Evolutionary conservation across 2,888 invertebrate genomes (phyloP), one percentile per base, ranked within the genome.

Genomic region (Parelbella ahira): DNA sequence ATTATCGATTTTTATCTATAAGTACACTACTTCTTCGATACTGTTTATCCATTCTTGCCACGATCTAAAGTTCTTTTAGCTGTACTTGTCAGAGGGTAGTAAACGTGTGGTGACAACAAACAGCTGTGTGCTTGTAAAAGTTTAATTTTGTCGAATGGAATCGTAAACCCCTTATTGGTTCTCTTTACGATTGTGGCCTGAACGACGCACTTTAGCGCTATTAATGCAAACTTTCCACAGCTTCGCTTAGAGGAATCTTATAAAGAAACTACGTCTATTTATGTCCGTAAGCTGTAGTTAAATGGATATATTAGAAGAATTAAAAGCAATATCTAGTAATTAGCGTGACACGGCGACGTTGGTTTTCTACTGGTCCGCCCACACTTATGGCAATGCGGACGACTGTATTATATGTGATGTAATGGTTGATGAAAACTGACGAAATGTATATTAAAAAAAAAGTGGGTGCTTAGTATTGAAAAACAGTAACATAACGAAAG

Each of bases 71-170:
- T 37, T 37, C 20, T 37, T 37, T 19, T 27, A 19, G 10, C 15
- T 0, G 8, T 12, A 27, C 6, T 8, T 8, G 18, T 23, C 27
- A 10, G n/a, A 7, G 29, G 12, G 36, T 23, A 20, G 44, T 37
- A 37, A 44, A 37, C 19, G 32, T 10, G 20, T 56, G 56, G 63
- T 64, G 72, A 72, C 66, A 63, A 62, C 63, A 54, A 69, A 66
- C 78, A 73, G 72, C 73, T 72, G 70, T 62, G 60, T 60, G 73
- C 76, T 70, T 75, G 70, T 77, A 75, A 81, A 80, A 81, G 72
- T 80, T 80, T 83, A 82, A 84, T 83, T 80, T 72, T 67, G 73
- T 69, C 71, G 72, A 80, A 78, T 75, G 68, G 63, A 76, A 79
- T 81, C 82, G 80, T 82, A 82, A 83, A 81, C 59, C 59, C 63